Conservation (phyloP, 2,888 invertebrate genomes). For the Chrysotoxum bicinctum region DNA sequence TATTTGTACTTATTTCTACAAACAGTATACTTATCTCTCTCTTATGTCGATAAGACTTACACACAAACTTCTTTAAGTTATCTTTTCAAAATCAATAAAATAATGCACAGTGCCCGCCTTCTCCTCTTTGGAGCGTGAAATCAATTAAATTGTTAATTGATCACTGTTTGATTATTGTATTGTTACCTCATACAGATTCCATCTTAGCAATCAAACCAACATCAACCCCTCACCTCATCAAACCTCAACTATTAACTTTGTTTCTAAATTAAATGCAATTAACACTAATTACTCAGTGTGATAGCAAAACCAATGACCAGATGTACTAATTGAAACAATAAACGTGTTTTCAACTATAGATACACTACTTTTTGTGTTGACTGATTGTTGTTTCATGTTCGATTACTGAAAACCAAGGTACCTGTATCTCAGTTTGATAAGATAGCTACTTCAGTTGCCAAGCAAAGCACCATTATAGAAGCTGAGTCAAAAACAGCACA, state of each 20-base stretch:
- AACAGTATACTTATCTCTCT: not conserved
- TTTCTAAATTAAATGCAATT: conserved; percentile 68
- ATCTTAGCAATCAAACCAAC: conserved; percentile 31
- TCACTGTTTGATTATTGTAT: conserved; percentile 50
- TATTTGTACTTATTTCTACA: not conserved
- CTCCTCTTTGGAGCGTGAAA: conserved; percentile 27
- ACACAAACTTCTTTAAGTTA: not conserved
- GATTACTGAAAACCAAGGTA: conserved; percentile 26
- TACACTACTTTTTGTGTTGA: conserved; percentile 10
- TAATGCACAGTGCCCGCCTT: not conserved
- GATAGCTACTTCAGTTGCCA: conserved; percentile 58
- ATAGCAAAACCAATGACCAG: conserved; percentile 58
- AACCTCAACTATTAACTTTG: conserved; percentile 41
- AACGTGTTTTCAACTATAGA: conserved; percentile 39
- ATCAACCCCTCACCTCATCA: not conserved
- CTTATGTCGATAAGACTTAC: not conserved
- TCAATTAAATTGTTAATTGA: conserved; percentile 61
- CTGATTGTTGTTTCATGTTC: conserved; percentile 49
- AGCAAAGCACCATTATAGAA: conserved; percentile 14
- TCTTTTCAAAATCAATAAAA: conserved; percentile 7
- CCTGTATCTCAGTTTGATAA: conserved; percentile 31
- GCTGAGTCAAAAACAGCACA: not conserved
- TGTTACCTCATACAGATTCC: conserved; percentile 10
- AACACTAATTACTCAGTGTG: conserved; percentile 62
- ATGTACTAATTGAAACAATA: conserved; percentile 66